Evolutionary conservation across 2,113 vertebrate genomes (phyloP), one percentile per base, ranked within the genome.

Genomic region (Crotophaga sulcirostris): DNA sequence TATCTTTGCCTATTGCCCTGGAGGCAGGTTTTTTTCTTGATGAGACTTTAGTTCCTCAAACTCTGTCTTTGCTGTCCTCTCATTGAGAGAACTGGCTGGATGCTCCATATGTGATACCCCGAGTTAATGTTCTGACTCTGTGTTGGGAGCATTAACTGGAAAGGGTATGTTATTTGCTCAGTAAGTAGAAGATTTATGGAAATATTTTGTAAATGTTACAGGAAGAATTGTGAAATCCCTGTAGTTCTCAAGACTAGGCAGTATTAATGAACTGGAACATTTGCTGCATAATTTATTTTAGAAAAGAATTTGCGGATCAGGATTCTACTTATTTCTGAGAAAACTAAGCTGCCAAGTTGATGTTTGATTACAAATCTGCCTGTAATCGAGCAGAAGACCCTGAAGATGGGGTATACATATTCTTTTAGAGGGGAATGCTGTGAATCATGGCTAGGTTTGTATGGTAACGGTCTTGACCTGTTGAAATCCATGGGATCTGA

Each of bases 181-280:
- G 69, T 72, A 84, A 77, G 52, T 25, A 92, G 44, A 47, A 93
- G 92, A 89, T 80, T 85, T 89, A 90, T 88, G 80, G 93, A 83
- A 94, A 93, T 88, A 77, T 86, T 93, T 93, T 86, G 79, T 92
- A 88, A 94, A 93, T 93, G 90, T 95, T 93, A 80, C 54, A 70
- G 68, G 52, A 80, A 12, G 80, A 92, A 89, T 63, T 86, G 70
- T 76, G 84, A 92, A 95, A 95, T 90, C 94, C 85, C 78, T 54
- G 75, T 75, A 73, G 78, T 62, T 94, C 85, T 93, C 24, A 40
- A 55, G 79, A n/a, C 64, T 18, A 64, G 59, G 79, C 66, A 52
- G 42, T 34, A 81, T 77, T 94, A 93, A 95, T 3, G 18, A 81
- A 80, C 67, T 86, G 63, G 82, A 93, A 90, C 69, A 70, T 28